These are phyloP conservation scores for Nemotelus nigrinus DNA, from an alignment of 2,888 invertebrate species.

Conservation along the genomic window DNA sequence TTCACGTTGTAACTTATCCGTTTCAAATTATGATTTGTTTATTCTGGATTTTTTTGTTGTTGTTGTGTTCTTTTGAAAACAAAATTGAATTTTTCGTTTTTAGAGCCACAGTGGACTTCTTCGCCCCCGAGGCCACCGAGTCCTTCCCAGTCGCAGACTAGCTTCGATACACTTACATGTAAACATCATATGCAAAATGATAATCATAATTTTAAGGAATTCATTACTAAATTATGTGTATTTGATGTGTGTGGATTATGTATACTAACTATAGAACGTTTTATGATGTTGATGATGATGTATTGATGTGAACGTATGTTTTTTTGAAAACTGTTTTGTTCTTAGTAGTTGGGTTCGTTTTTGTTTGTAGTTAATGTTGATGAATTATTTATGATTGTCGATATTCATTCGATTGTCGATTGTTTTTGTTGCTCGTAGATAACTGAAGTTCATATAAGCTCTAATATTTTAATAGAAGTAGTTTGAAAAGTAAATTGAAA, in stretches of 20 bases:
- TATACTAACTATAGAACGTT: background rate
- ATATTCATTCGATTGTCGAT: too few species aligned
- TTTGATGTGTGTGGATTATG: background rate
- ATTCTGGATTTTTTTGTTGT: slow-evolving; percentile 54
- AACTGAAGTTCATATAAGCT: too few species aligned
- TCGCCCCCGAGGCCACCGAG: slow-evolving; percentile 67
- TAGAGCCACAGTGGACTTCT: slow-evolving; percentile 67
- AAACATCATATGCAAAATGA: slow-evolving; percentile 59
- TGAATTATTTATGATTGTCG: background rate
- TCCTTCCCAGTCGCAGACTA: slow-evolving; percentile 67
- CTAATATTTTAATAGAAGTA: too few species aligned
- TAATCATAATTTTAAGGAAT: slow-evolving; percentile 50
- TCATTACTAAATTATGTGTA: slow-evolving; percentile 9
- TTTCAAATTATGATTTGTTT: background rate
- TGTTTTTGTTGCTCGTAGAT: too few species aligned
- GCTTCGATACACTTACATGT: slow-evolving; percentile 68
- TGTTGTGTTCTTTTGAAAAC: slow-evolving; percentile 53
- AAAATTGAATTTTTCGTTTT: slow-evolving; percentile 58
- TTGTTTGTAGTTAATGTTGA: background rate
- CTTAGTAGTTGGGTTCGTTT: background rate
- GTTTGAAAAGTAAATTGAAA: too few species aligned
- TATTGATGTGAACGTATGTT: slow-evolving; percentile 10
- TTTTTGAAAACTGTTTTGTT: background rate
- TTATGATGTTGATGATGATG: background rate
- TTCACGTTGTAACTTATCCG: background rate